Percentiles rank a stretch among this genome's conserved stretches.
phyloP scores from a whole-genome alignment of 2,888 invertebrate species.

The Acrocyrtus sp. region DNA sequence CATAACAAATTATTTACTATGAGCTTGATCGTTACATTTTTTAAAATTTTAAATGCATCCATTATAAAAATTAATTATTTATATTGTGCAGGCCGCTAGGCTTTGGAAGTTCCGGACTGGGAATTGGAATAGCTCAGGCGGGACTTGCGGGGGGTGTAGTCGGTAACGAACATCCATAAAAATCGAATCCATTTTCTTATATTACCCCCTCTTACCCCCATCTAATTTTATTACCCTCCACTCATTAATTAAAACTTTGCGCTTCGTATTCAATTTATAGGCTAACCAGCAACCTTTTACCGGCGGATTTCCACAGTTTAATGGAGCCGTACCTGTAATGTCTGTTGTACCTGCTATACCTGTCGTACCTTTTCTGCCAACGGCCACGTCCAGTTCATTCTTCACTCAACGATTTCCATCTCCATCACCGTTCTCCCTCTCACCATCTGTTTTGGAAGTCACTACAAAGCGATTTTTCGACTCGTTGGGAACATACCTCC shows the following conservation, averaged over 20 bases:
- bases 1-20: too few relatives aligned
- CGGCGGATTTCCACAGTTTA: slow-evolving; percentile 14
- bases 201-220: too few relatives aligned
- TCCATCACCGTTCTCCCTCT: too few relatives aligned
- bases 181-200: too few relatives aligned
- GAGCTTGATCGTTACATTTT: too few relatives aligned
- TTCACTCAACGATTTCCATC: slow-evolving; percentile 30
- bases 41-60: too few relatives aligned
- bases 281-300: neutral
- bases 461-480: slow-evolving; percentile 43
- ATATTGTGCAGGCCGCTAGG: too few relatives aligned
- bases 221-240: too few relatives aligned
- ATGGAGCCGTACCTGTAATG: neutral
- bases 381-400: slow-evolving; percentile 23
- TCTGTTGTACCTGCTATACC: slow-evolving; percentile 12
- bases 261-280: too few relatives aligned
- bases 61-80: too few relatives aligned
- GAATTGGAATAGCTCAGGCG: slow-evolving; percentile 2
- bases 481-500: slow-evolving; percentile 47
- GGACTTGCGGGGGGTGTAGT: slow-evolving; percentile 31
- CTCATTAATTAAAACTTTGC: too few relatives aligned
- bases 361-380: slow-evolving; percentile 14
- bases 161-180: slow-evolving; percentile 44
- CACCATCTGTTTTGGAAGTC: slow-evolving; percentile 27
- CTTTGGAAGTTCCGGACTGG: neutral